Evolutionary conservation across 2,888 invertebrate genomes (phyloP), one percentile per base, ranked within the genome.

Genomic region (Aricia artaxerxes): DNA sequence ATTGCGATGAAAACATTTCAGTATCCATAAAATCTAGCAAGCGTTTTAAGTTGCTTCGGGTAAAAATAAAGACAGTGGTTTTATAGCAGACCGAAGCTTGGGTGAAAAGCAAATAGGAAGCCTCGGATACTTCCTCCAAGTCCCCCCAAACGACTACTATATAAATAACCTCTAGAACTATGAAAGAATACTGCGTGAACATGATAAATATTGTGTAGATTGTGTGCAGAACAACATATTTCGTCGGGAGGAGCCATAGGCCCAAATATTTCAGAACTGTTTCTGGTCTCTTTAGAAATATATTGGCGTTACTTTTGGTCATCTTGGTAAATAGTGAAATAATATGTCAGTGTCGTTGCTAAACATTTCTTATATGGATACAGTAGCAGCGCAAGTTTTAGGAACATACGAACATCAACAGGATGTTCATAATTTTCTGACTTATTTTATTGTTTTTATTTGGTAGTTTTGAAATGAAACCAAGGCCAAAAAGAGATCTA

Each of bases 51-150:
- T 85, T 87, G 0, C 84, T 85, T 81, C 89, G 89, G 78, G 90
- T 88, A 0, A 87, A 57, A 76, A 91, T 81, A 78, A 92, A 91
- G 24, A 88, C 88, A 0, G 91, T 90, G 0, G 87, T 85, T 81
- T 94, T 94, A 64, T 90, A 90, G 79, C 92, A 93, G 1, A 92
- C 84, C 0, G 91, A 91, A 0, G 91, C 92, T 80, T 92, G 91
- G 0, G 94, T 92, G 81, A 93, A 93, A 0, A 93, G 83, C 78
- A 94, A 82, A 79, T 90, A 91, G 0, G 91, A 91, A 0, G 90
- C 91, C 79, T 92, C 91, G 0, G 92, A 90, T 0, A 92, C 89
- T 3, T 87, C 89, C 4, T 89, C 89, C 0, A 93, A 83, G 76
- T 93, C 91, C 0, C 93, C 93, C 90, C 91, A 91, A 0, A 92